Percentiles rank a stretch among this genome's conserved stretches.
Conservation (phyloP, 2,888 invertebrate species). For the Microctonus aethiopoides region DNA sequence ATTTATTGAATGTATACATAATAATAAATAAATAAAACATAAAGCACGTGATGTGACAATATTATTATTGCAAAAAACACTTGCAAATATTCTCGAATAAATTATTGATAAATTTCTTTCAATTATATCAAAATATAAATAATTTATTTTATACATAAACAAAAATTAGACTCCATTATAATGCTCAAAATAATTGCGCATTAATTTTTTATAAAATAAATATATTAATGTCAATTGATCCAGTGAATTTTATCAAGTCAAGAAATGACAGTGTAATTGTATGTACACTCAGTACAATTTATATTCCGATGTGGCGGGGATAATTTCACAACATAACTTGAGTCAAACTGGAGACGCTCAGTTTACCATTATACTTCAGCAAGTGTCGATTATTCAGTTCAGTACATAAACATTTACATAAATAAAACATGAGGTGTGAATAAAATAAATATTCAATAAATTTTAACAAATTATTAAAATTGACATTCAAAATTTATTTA, state of each 20-base stretch:
- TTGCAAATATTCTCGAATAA: too few species aligned
- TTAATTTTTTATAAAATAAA: background rate
- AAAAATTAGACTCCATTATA: too few species aligned
- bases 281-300: background rate
- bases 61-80: too few species aligned
- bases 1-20: background rate
- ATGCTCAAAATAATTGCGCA: too few species aligned
- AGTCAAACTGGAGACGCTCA: constrained; percentile 5
- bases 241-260: background rate
- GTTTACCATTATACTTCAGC: background rate
- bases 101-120: background rate
- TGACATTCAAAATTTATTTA: background rate
- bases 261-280: background rate
- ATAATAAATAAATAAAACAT: background rate
- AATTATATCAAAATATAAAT: background rate
- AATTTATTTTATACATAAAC: background rate
- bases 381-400: background rate
- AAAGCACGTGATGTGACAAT: background rate
- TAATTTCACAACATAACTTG: background rate
- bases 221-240: background rate
- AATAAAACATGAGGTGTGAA: background rate
- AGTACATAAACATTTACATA: background rate
- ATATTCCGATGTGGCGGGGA: background rate
- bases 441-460: background rate
- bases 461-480: background rate